These are phyloP conservation scores for Cephus pygmeus DNA, from an alignment of 2,888 invertebrate species.

Conservation along the genomic window DNA sequence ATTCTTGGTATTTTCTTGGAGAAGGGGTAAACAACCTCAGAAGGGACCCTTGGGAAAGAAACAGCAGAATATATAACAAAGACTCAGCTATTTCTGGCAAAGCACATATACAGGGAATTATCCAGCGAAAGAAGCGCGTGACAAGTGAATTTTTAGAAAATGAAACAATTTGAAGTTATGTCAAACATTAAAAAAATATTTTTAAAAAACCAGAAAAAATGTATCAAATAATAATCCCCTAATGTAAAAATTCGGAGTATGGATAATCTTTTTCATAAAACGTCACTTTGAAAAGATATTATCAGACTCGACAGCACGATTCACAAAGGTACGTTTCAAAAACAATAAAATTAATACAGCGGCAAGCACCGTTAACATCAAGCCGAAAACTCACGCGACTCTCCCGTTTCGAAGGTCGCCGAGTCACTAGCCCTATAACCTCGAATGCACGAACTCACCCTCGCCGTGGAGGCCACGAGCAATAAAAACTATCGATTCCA, in stretches of 20 bases:
- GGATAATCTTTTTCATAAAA: background rate
- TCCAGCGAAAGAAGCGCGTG: background rate
- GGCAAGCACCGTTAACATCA: background rate
- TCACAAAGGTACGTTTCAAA: background rate
- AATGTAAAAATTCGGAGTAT: background rate
- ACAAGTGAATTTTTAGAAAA: background rate
- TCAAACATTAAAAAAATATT: background rate
- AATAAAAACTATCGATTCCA: conserved; percentile 58
- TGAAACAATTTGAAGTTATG: background rate
- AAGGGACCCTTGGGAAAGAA: background rate
- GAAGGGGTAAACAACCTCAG: background rate
- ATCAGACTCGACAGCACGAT: background rate
- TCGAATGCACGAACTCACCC: conserved; percentile 42
- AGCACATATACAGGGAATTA: background rate
- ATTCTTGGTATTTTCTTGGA: background rate
- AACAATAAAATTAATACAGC: background rate
- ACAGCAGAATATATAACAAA: background rate
- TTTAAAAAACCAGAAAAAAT: background rate
- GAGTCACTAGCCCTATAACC: conserved; percentile 54
- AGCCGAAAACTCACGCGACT: background rate
- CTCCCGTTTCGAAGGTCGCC: conserved; percentile 42
- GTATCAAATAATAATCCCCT: background rate
- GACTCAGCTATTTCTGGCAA: background rate
- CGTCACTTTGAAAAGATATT: background rate
- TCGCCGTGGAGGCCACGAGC: conserved; percentile 25